phyloP scores from a whole-genome alignment of 2,797 vertebrate species.

The Kryptopterus vitreolus region DNA sequence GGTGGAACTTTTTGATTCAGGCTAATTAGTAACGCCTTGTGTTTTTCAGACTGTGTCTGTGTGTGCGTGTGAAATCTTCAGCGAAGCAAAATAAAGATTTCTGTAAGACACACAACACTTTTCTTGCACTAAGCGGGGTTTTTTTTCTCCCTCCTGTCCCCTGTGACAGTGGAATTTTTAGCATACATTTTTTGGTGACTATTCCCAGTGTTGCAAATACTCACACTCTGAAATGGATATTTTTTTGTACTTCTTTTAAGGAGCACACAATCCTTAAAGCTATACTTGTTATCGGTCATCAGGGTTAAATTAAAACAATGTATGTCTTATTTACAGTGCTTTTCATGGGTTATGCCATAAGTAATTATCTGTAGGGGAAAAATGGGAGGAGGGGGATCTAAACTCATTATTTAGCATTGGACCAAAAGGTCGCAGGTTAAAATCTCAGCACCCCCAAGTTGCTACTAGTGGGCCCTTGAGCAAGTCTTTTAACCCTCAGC shows the following conservation, averaged over 20 bases:
- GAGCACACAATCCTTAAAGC: neutral
- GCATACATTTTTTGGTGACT: constrained; percentile 16
- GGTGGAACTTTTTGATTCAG: constrained; percentile 16
- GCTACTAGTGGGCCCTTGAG: too few relatives aligned
- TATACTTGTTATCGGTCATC: neutral
- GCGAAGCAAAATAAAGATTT: constrained; percentile 20
- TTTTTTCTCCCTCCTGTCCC: neutral
- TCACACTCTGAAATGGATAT: neutral
- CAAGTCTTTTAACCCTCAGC: too few relatives aligned
- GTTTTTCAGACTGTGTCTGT: neutral
- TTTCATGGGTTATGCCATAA: too few relatives aligned
- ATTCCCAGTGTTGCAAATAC: neutral
- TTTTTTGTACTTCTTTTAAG: neutral
- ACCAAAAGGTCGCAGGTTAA: too few relatives aligned
- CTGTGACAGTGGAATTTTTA: constrained; percentile 24
- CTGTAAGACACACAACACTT: constrained; percentile 5
- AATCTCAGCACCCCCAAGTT: too few relatives aligned
- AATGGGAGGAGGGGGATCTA: too few relatives aligned
- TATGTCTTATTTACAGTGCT: neutral
- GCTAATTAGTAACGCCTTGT: constrained; percentile 19
- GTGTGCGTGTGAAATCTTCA: constrained; percentile 1
- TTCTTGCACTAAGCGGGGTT: constrained; percentile 12
- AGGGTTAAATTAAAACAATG: neutral
- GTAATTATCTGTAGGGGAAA: too few relatives aligned
- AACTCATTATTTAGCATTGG: too few relatives aligned